Percentiles rank a stretch among this genome's conserved stretches.
Evolutionary conservation across 2,113 vertebrate genomes (phyloP).

Genomic region (Prinia subflava): DNA sequence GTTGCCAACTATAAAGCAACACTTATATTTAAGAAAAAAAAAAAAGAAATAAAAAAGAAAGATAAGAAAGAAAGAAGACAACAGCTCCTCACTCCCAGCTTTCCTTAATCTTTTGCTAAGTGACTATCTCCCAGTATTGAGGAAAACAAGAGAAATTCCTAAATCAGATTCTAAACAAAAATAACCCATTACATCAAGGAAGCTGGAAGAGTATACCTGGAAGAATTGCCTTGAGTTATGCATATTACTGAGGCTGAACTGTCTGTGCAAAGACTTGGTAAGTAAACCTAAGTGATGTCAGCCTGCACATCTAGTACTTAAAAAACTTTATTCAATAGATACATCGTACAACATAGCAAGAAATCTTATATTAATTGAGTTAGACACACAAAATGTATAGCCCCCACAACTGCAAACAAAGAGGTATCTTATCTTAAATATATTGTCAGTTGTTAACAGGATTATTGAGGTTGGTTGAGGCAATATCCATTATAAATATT

Average conservation of each 20-base stretch:
- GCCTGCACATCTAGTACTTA: not conserved
- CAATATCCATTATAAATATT: not conserved
- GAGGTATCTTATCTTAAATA: not conserved
- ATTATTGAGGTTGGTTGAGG: not conserved
- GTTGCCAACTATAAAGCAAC: not conserved
- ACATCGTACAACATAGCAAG: not conserved
- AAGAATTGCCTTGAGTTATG: not conserved
- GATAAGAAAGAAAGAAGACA: rapidly evolving
- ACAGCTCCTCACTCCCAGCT: rapidly evolving
- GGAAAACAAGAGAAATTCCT: not conserved
- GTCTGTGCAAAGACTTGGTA: not conserved
- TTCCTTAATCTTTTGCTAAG: not conserved
- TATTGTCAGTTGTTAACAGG: not conserved
- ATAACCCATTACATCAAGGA: not conserved
- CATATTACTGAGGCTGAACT: not conserved
- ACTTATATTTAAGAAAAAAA: not conserved
- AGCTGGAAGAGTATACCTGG: not conserved
- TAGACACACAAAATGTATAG: not conserved
- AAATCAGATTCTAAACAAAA: not conserved
- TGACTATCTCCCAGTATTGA: not conserved
- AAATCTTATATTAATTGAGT: not conserved
- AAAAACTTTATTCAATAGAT: not conserved
- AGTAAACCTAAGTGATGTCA: not conserved
- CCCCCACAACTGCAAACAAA: not conserved
- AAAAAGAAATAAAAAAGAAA: too few relatives aligned